Conservation (phyloP, 2,113 vertebrate genomes). For the Fregata magnificens region DNA sequence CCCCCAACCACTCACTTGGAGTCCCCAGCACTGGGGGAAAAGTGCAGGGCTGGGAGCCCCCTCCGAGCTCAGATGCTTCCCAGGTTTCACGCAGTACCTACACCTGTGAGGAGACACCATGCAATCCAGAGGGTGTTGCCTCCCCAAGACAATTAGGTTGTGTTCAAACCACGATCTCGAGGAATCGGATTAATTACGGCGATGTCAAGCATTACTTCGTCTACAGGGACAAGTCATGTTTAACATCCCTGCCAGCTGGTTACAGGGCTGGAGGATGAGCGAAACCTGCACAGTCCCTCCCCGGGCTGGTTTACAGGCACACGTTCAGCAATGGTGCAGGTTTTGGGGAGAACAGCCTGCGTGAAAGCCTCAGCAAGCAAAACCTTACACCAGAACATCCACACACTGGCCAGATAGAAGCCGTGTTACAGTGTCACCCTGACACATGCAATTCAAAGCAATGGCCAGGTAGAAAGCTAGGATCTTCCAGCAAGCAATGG, state of each 20-base stretch:
- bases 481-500: neutral
- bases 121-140: neutral
- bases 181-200: neutral
- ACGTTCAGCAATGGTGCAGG: fast-evolving
- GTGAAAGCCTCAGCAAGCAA: neutral
- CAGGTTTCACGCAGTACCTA: neutral
- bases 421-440: neutral
- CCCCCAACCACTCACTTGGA: neutral
- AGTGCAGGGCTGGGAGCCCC: fast-evolving
- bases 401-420: fast-evolving
- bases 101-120: neutral
- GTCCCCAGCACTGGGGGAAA: neutral
- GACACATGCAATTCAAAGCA: neutral
- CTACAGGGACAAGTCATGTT: constrained; percentile 14
- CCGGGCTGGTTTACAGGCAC: neutral
- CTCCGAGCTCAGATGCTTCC: neutral
- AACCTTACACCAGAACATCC: neutral
- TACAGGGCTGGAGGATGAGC: neutral
- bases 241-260: constrained; percentile 4
- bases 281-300: neutral
- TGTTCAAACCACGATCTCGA: neutral
- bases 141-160: constrained; percentile 19
- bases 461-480: neutral
- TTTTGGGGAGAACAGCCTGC: neutral
- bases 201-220: neutral